Conservation (phyloP, 2,797 vertebrate genomes). For the Triplophysa bombifrons region DNA sequence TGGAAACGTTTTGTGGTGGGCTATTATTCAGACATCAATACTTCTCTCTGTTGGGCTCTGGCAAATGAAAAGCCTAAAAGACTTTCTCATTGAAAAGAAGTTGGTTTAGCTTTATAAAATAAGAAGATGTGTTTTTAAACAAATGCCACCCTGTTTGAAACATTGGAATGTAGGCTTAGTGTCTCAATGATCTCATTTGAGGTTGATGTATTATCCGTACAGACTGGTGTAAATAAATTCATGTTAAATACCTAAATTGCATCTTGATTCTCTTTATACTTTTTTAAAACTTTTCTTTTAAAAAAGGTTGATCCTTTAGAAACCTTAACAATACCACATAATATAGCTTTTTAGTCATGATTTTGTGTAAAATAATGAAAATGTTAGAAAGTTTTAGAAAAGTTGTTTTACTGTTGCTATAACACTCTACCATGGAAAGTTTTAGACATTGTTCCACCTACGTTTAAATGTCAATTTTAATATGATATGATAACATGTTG, state of each 20-base stretch:
- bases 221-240: neutral
- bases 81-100: conserved; percentile 93
- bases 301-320: too few species aligned
- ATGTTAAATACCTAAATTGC: neutral
- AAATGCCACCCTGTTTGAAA: neutral
- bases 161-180: neutral
- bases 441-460: too few species aligned
- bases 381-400: too few species aligned
- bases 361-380: too few species aligned
- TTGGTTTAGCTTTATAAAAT: conserved; percentile 77
- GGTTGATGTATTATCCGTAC: too few species aligned
- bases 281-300: neutral
- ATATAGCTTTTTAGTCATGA: too few species aligned
- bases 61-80: conserved; percentile 90
- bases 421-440: too few species aligned
- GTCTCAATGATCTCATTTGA: neutral
- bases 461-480: too few species aligned
- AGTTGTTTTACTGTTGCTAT: too few species aligned
- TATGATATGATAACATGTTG: too few species aligned
- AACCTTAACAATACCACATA: too few species aligned
- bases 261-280: neutral
- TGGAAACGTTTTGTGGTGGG: conserved; percentile 89
- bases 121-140: neutral
- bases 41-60: conserved; percentile 86
- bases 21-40: conserved; percentile 80